Percentiles rank a stretch among this genome's conserved stretches.
Evolutionary conservation across 2,113 vertebrate species (phyloP).

Genomic region (Hippocampus barbouri): DNA sequence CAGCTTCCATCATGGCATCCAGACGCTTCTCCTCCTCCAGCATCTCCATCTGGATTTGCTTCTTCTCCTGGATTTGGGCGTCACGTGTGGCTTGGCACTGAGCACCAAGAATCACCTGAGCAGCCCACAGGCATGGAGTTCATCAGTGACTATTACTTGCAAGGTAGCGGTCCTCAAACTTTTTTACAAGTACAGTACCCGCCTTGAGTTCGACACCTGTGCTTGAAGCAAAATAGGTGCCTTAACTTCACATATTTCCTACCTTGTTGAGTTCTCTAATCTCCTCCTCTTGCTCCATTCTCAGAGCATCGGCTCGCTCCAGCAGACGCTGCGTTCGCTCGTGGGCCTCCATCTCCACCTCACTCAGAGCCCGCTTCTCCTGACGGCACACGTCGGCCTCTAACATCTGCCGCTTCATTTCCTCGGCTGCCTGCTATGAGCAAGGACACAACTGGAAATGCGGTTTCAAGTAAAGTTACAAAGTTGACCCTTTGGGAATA

Average conservation of each 20-base stretch:
- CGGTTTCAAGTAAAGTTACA: not conserved
- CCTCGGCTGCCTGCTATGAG: conserved; percentile 65
- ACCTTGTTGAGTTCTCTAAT: conserved; percentile 82
- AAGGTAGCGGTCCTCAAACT: too few relatives aligned
- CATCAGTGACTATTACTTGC: too few relatives aligned
- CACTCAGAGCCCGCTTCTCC: conserved; percentile 68
- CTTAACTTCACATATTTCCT: not conserved
- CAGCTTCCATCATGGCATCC: conserved; percentile 83
- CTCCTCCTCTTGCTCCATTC: conserved; percentile 85
- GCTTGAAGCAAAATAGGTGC: not conserved
- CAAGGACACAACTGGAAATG: not conserved
- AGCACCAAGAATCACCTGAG: conserved; percentile 78
- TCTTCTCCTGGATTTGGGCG: conserved; percentile 82
- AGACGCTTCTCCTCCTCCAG: conserved; percentile 79
- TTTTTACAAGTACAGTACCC: too few relatives aligned
- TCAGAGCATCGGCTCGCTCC: conserved; percentile 68
- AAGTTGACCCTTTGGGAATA: not conserved
- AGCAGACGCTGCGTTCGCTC: conserved; percentile 71
- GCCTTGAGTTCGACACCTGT: too few relatives aligned
- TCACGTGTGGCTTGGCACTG: conserved; percentile 86
- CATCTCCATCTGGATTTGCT: conserved; percentile 72
- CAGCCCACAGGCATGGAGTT: not conserved
- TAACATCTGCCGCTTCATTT: conserved; percentile 69
- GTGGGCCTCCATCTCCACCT: conserved; percentile 76
- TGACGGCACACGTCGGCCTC: conserved; percentile 66